Conservation (phyloP, 2,113 vertebrate species). For the Leptobrachium ailaonicum region DNA sequence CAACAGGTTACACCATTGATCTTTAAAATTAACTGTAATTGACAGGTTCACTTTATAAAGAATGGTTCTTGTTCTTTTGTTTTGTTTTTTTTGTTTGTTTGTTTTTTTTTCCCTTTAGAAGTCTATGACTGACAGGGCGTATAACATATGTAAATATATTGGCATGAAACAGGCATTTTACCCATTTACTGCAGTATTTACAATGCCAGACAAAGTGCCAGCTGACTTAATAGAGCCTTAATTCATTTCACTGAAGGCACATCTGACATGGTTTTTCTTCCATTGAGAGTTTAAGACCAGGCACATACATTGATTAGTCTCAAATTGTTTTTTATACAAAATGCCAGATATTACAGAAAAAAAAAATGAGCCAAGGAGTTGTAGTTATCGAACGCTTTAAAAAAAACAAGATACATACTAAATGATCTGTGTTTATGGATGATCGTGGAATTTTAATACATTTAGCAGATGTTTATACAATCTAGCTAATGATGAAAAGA, state of each 20-base stretch:
- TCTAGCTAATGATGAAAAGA: constrained; percentile 48
- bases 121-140: too few species aligned
- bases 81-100: too few species aligned
- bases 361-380: constrained; percentile 44
- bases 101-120: too few species aligned
- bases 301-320: constrained; percentile 54
- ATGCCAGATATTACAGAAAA: constrained; percentile 54
- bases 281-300: constrained; percentile 47
- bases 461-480: constrained; percentile 48
- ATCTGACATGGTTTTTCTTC: constrained; percentile 57
- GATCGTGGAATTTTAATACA: constrained; percentile 38
- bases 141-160: neutral
- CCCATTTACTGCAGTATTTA: constrained; percentile 12
- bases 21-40: too few species aligned
- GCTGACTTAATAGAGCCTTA: constrained; percentile 62
- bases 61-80: too few species aligned
- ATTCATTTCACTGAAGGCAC: constrained; percentile 33
- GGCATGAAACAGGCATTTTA: neutral
- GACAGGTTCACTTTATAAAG: too few species aligned
- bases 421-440: constrained; percentile 35
- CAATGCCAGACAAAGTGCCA: constrained; percentile 49
- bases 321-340: constrained; percentile 60
- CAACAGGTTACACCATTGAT: too few species aligned
- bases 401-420: constrained; percentile 30
- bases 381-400: constrained; percentile 47